A percentile compares a stretch with the other conserved stretches of the same genome.
Evolutionary conservation across 2,888 invertebrate genomes (phyloP).

Genomic region (Cerastis leucographa): DNA sequence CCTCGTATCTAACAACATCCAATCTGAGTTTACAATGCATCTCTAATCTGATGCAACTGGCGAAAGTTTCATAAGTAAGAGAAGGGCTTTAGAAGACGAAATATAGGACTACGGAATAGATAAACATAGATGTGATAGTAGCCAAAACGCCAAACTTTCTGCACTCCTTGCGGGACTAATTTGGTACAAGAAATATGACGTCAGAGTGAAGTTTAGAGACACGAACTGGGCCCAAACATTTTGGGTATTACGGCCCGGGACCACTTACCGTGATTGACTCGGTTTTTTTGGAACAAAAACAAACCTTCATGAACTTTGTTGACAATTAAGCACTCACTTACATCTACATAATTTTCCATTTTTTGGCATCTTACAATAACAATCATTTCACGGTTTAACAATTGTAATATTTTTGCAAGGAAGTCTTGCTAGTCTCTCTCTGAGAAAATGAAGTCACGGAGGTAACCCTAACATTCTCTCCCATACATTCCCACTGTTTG

Average conservation of each 20-base stretch:
- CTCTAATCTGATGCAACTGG: background rate
- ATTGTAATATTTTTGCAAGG: background rate
- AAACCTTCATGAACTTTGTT: background rate
- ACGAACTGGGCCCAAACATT: slow-evolving; percentile 24
- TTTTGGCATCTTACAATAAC: background rate
- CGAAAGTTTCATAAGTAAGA: background rate
- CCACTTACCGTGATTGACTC: slow-evolving; percentile 38
- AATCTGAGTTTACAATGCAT: background rate
- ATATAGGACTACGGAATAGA: background rate
- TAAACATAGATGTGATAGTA: background rate
- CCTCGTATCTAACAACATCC: background rate
- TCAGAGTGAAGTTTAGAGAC: slow-evolving; percentile 25
- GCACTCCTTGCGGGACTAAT: slow-evolving; percentile 28
- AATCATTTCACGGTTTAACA: background rate
- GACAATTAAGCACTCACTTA: no score
- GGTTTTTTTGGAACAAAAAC: background rate
- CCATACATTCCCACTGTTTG: slow-evolving; percentile 15
- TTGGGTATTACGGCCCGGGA: slow-evolving; percentile 7
- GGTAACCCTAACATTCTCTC: background rate
- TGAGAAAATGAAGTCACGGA: background rate
- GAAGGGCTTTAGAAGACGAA: background rate
- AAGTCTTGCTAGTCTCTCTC: slow-evolving; percentile 5
- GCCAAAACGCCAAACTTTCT: slow-evolving; percentile 20
- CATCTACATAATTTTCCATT: background rate
- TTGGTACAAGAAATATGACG: slow-evolving; percentile 32